phyloP scores from a whole-genome alignment of 2,888 invertebrate species.

The Galeruca laticollis region DNA sequence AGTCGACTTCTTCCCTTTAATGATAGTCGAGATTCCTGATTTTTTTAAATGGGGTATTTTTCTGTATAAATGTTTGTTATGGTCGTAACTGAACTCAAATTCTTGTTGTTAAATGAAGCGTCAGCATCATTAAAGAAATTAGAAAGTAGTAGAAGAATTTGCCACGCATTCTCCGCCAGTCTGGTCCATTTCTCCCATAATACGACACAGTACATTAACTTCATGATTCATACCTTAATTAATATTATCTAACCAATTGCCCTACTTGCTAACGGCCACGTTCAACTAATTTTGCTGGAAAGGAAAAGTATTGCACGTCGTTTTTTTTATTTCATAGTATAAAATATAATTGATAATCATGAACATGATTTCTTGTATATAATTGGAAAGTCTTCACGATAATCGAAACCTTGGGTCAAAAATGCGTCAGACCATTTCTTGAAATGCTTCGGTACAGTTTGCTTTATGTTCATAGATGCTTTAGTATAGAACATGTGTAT shows the following conservation, averaged over 20 bases:
- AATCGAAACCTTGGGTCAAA: too few species aligned
- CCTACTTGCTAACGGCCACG: slow-evolving; percentile 4
- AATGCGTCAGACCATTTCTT: too few species aligned
- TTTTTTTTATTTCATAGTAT: background rate
- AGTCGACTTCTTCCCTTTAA: background rate
- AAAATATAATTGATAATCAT: background rate
- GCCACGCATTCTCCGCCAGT: background rate
- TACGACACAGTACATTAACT: background rate
- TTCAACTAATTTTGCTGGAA: background rate
- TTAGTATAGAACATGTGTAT: too few species aligned
- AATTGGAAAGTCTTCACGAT: too few species aligned
- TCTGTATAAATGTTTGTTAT: background rate
- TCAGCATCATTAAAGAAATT: too few species aligned
- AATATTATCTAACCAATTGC: background rate
- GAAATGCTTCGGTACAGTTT: too few species aligned
- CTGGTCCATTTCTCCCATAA: background rate
- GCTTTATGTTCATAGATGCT: too few species aligned
- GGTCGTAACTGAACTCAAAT: too few species aligned
- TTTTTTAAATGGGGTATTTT: background rate
- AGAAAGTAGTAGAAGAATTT: slow-evolving; percentile 5
- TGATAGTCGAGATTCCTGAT: background rate
- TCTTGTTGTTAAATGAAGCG: too few species aligned
- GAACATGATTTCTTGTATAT: too few species aligned
- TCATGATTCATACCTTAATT: background rate
- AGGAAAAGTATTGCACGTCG: background rate